Evolutionary conservation across 2,113 vertebrate genomes (phyloP).

Genomic region (Phalacrocorax brasilianus): DNA sequence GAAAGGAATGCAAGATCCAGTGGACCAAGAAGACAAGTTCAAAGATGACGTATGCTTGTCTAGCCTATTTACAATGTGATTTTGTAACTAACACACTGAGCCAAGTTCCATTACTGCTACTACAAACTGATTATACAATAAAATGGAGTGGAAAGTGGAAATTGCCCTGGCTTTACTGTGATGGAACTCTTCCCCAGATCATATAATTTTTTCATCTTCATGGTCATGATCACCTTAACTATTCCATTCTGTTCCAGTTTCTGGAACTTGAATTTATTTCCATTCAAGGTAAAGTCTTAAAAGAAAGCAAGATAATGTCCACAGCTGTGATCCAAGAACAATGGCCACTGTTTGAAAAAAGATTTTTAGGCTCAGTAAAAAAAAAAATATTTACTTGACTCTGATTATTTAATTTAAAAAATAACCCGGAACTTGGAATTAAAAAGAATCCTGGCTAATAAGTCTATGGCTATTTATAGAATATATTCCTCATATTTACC

Average conservation of each 20-base stretch:
- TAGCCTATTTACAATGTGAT: background rate
- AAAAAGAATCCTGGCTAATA: background rate
- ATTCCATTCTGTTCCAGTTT: conserved; percentile 3
- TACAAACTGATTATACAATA: background rate
- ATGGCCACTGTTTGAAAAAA: background rate
- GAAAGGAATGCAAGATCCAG: background rate
- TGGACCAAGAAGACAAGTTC: background rate
- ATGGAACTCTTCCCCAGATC: background rate
- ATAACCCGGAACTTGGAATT: background rate
- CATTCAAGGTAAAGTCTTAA: background rate
- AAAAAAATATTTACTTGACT: background rate
- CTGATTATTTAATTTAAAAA: background rate
- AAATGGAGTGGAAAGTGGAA: background rate
- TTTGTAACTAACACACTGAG: background rate
- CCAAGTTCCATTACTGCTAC: background rate
- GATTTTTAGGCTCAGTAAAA: background rate
- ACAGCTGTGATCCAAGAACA: background rate
- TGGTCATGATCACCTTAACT: background rate
- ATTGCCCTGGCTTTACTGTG: background rate
- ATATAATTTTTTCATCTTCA: conserved; percentile 18
- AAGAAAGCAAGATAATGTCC: background rate
- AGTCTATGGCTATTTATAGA: background rate
- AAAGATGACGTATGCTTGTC: accelerated
- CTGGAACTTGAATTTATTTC: background rate
- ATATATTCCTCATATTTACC: background rate